A percentile compares a stretch with the other conserved stretches of the same genome.
These are phyloP conservation scores for Carabus problematicus DNA, from an alignment of 2,888 invertebrate genomes.

Conservation along the genomic window DNA sequence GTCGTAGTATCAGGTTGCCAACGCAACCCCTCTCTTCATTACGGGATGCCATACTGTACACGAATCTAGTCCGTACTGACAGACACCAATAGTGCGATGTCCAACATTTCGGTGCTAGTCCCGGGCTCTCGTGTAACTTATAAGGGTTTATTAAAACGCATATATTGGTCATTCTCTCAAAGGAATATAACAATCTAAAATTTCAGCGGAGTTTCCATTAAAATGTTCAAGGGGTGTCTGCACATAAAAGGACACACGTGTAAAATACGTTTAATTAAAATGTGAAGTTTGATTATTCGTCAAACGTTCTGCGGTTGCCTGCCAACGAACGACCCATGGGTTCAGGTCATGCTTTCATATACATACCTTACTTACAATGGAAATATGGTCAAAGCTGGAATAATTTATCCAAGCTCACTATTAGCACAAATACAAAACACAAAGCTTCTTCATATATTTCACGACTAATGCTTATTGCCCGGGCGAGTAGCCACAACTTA, in stretches of 20 bases:
- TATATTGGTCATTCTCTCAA: slow-evolving; percentile 48
- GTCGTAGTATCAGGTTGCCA: slow-evolving; percentile 40
- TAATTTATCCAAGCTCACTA: too few species aligned
- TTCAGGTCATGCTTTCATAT: too few species aligned
- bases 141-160: slow-evolving; percentile 50
- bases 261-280: slow-evolving; percentile 42
- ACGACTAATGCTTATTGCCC: too few species aligned
- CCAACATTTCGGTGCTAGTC: neutral
- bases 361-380: too few species aligned
- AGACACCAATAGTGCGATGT: neutral
- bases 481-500: too few species aligned
- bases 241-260: slow-evolving; percentile 36
- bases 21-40: slow-evolving; percentile 41
- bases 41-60: slow-evolving; percentile 8
- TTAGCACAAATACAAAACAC: too few species aligned
- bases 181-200: slow-evolving; percentile 52
- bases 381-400: too few species aligned
- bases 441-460: too few species aligned
- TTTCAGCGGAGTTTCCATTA: slow-evolving; percentile 42
- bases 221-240: slow-evolving; percentile 32
- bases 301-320: neutral
- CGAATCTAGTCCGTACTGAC: slow-evolving; percentile 14
- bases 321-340: too few species aligned
- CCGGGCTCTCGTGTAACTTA: slow-evolving; percentile 46
- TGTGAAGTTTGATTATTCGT: slow-evolving; percentile 39